These are phyloP conservation scores for Oscheius onirici DNA, from an alignment of 2,888 invertebrate species.

Conservation along the genomic window DNA sequence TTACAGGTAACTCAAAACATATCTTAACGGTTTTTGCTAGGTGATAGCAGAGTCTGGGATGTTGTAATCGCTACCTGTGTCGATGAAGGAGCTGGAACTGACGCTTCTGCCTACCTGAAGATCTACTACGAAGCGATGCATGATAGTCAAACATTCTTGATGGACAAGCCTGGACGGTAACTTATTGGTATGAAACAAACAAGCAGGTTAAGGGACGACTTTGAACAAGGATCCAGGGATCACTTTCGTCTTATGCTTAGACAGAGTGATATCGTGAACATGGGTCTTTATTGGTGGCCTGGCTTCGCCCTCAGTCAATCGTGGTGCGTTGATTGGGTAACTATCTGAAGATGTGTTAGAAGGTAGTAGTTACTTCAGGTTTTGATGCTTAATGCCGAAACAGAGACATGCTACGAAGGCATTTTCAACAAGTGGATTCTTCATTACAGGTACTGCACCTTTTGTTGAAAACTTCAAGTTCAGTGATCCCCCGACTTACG, in stretches of 20 bases:
- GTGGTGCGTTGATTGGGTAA: conserved; percentile 61
- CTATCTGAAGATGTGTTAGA: not conserved
- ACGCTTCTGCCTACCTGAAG: conserved; percentile 60
- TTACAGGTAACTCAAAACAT: not conserved
- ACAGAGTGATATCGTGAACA: conserved; percentile 58
- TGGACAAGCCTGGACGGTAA: conserved; percentile 50
- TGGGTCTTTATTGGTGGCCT: conserved; percentile 65
- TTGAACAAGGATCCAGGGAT: conserved; percentile 57
- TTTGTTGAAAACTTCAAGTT: conserved; percentile 19
- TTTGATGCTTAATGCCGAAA: conserved; percentile 36
- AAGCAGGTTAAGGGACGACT: conserved; percentile 49
- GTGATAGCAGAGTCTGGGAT: conserved; percentile 59
- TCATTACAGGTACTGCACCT: conserved; percentile 45
- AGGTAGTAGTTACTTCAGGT: conserved; percentile 9
- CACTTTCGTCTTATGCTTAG: conserved; percentile 59
- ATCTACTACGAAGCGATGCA: conserved; percentile 58
- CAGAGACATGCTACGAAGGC: conserved; percentile 56
- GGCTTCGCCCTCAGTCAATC: conserved; percentile 55
- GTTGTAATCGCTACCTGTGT: conserved; percentile 62
- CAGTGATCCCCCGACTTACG: conserved; percentile 63
- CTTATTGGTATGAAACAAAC: not conserved
- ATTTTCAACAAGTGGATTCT: conserved; percentile 61
- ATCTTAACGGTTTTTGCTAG: not conserved
- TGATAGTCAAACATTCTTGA: conserved; percentile 54
- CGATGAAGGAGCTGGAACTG: conserved; percentile 57